A percentile compares a stretch with the other conserved stretches of the same genome.
phyloP scores from a whole-genome alignment of 1,140 invertebrate genomes.

The Chlorops oryzae region DNA sequence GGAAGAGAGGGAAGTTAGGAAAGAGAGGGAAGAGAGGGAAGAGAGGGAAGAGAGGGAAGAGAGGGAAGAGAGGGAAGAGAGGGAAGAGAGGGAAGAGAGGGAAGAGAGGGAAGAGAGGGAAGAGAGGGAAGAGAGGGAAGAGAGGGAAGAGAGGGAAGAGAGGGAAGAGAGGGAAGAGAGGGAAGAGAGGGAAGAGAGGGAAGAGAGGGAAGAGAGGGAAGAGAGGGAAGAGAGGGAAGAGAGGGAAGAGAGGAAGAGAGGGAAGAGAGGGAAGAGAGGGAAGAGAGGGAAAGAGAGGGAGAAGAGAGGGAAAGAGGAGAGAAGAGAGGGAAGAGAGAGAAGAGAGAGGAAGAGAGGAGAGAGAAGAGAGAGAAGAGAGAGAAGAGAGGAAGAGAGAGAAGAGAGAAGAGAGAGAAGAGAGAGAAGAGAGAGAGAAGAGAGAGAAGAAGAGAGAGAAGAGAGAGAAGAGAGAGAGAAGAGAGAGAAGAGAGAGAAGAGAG shows the following conservation, averaged over 20 bases:
- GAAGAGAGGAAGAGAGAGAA: not conserved
- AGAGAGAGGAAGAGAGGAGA: not conserved
- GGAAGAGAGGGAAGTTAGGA: not conserved
- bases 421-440: not conserved
- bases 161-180: not conserved
- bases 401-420: not conserved
- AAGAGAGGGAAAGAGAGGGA: not conserved
- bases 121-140: not conserved
- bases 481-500: not conserved
- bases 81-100: not conserved
- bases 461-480: not conserved
- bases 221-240: not conserved
- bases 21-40: not conserved
- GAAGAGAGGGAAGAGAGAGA: not conserved
- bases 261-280: not conserved
- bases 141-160: not conserved
- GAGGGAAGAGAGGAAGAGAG: not conserved
- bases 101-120: not conserved
- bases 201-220: not conserved
- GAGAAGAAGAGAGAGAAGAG: not conserved
- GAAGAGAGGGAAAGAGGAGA: not conserved
- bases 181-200: not conserved
- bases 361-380: not conserved
- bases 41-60: not conserved
- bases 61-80: not conserved